Evolutionary conservation across 2,797 vertebrate species (phyloP), one percentile per base, ranked within the genome.

Genomic region (Gobio occitaniae): DNA sequence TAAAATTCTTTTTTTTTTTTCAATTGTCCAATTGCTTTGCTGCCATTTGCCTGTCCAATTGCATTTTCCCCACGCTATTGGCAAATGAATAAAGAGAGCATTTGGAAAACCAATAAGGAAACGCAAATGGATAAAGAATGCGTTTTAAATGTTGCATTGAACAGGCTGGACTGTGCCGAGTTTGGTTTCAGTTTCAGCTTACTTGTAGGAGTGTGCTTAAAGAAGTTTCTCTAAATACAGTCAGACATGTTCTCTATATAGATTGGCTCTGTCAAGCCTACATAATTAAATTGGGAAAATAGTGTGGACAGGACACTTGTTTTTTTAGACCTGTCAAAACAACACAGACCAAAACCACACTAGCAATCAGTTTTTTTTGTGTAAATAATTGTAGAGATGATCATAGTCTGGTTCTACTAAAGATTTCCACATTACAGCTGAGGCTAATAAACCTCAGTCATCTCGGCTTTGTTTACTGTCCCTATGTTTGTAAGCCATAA

Each of bases 401-500:
- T 84, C 74, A 69, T 59, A 84, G 82, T 78, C 50, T 71, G 59
- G 59, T 76, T 50, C 47, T 56, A 56, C 74, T 59, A 21, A 72
- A 36, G 15, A 72, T 79, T 71, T 74, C 66, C 54, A 72, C 68
- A 72, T 72, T 65, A 29, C 38, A 78, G 19, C 32, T 15, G 47
- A 21, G 44, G 44, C 66, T 71, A 71, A 80, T 74, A 79, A 79
- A 71, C 76, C 25, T n/a, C 52, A 63, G 83, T 79, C 80, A 78
- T 85, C 79, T 70, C 50, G 71, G 77, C 78, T 80, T 54, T 82
- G 82, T 88, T 88, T 81, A 72, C 66, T n/a, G 29, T 78, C 59
- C 71, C 48, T 69, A 36, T 70, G 66, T 83, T 83, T 75, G 56
- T 84, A 61, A 84, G 56, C 76, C 75, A 82, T 84, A 66, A 66